A percentile compares a stretch with the other conserved stretches of the same genome.
Conservation (phyloP, 2,797 vertebrate genomes). For the Mallotus villosus region DNA sequence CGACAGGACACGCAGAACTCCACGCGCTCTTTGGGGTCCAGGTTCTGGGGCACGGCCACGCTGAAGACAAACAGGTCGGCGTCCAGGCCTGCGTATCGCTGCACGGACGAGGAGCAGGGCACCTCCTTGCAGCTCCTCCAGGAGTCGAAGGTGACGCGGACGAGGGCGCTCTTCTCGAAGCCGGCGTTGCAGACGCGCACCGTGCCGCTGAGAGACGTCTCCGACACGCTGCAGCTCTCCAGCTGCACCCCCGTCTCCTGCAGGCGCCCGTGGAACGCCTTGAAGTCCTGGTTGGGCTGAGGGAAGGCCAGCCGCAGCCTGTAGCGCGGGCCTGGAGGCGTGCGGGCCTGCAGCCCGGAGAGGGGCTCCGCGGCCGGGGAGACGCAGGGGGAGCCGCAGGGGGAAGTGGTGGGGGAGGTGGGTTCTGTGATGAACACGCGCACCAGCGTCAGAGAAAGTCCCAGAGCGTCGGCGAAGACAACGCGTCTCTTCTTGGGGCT, state of each 20-base stretch:
- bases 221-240: constrained; percentile 75
- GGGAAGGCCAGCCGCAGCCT: constrained; percentile 68
- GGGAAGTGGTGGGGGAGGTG: neutral
- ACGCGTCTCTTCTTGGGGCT: constrained; percentile 73
- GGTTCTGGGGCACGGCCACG: constrained; percentile 58
- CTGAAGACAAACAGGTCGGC: constrained; percentile 72
- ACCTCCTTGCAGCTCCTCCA: constrained; percentile 75
- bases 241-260: constrained; percentile 58
- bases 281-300: constrained; percentile 59
- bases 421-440: constrained; percentile 64
- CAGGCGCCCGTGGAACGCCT: constrained; percentile 53
- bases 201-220: constrained; percentile 65
- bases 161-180: constrained; percentile 60
- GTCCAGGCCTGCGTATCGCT: constrained; percentile 8
- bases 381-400: constrained; percentile 25
- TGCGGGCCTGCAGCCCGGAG: neutral
- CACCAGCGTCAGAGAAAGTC: constrained; percentile 74
- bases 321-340: neutral
- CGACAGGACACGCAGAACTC: constrained; percentile 75
- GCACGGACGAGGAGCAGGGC: constrained; percentile 66
- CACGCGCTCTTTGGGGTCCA: constrained; percentile 36
- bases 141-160: constrained; percentile 75
- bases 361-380: constrained; percentile 22
- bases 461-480: constrained; percentile 81
- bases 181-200: constrained; percentile 63